These are phyloP conservation scores for Oreotrochilus melanogaster DNA, from an alignment of 2,113 vertebrate genomes.

Conservation along the genomic window DNA sequence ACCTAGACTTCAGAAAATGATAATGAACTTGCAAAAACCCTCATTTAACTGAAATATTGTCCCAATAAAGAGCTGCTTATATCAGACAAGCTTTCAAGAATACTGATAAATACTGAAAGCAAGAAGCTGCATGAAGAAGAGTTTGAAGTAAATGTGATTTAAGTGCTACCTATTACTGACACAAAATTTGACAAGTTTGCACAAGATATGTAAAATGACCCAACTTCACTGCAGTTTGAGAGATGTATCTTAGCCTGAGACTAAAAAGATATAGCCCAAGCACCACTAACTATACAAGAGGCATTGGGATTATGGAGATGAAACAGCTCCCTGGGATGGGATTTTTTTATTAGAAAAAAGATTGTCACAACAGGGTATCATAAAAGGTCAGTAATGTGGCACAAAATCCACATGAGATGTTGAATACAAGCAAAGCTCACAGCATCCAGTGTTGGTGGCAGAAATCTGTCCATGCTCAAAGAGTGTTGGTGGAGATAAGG, in stretches of 20 bases:
- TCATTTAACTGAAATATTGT: constrained; percentile 60
- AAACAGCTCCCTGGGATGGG: neutral
- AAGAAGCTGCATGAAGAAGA: constrained; percentile 35
- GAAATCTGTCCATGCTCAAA: neutral
- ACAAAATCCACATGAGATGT: neutral
- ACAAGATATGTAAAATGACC: constrained; percentile 37
- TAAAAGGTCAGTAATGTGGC: neutral
- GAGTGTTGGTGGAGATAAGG: neutral
- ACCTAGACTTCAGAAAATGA: constrained; percentile 29
- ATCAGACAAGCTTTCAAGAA: constrained; percentile 25
- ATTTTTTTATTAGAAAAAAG: constrained; percentile 17
- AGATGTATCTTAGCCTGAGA: constrained; percentile 1
- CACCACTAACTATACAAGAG: neutral
- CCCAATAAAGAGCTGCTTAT: constrained; percentile 16
- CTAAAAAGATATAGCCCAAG: constrained; percentile 4
- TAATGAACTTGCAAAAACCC: constrained; percentile 36
- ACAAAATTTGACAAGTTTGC: constrained; percentile 35
- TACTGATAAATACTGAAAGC: constrained; percentile 55
- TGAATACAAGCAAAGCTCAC: neutral
- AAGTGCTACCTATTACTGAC: constrained; percentile 49
- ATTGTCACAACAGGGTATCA: neutral
- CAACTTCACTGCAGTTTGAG: neutral
- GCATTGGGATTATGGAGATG: neutral
- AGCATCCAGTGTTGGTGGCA: neutral
- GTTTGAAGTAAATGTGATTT: constrained; percentile 53